A percentile compares a stretch with the other conserved stretches of the same genome.
phyloP scores from a whole-genome alignment of 2,888 invertebrate species.

The Cinara cedri region DNA sequence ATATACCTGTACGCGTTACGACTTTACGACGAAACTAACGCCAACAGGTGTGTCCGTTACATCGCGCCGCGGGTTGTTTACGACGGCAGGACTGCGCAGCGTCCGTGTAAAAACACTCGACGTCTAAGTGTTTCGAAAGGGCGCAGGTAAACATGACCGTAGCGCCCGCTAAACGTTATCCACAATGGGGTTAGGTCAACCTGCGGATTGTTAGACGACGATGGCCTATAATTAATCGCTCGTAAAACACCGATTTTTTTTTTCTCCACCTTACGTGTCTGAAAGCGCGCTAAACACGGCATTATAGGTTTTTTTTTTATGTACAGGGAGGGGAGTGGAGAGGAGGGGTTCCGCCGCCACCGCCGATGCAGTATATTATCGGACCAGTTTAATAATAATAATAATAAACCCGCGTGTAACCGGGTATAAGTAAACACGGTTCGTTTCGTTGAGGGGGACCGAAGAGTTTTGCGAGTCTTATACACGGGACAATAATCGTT shows the following conservation, averaged over 20 bases:
- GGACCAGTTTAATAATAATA: no score
- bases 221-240: slow-evolving; percentile 2
- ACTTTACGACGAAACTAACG: background rate
- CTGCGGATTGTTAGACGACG: no score
- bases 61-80: background rate
- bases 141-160: slow-evolving; percentile 10
- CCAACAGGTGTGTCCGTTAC: background rate
- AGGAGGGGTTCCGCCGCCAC: no score
- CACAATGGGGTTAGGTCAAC: no score
- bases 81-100: background rate
- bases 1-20: no score
- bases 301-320: background rate
- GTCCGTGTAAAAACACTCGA: background rate
- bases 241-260: background rate
- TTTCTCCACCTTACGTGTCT: background rate
- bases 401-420: no score
- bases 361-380: no score
- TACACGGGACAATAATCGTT: no score
- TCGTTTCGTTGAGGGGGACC: no score
- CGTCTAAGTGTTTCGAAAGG: slow-evolving; percentile 13
- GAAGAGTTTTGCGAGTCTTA: no score
- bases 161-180: background rate
- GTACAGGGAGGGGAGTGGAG: no score
- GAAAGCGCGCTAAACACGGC: background rate
- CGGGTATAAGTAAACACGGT: no score